Evolutionary conservation across 1,140 invertebrate genomes (phyloP).

Genomic region (Drosophila triauraria): DNA sequence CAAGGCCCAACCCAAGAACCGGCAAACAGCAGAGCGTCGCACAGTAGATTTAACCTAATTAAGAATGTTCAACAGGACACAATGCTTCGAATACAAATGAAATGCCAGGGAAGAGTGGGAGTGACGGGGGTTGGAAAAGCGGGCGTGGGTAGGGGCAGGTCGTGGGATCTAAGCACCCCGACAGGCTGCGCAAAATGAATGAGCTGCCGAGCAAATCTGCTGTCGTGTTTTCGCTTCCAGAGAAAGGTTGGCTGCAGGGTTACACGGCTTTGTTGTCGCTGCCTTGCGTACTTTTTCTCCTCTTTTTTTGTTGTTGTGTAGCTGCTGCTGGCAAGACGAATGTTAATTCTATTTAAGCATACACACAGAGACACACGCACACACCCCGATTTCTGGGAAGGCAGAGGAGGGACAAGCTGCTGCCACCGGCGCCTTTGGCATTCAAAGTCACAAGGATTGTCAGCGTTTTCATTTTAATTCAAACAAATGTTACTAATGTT

Average conservation of each 20-base stretch:
- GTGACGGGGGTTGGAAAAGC: background rate
- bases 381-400: slow-evolving; percentile 1
- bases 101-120: slow-evolving; percentile 40
- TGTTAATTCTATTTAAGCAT: slow-evolving; percentile 82
- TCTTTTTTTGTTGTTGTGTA: slow-evolving; percentile 18
- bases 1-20: slow-evolving; percentile 26
- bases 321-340: slow-evolving; percentile 71
- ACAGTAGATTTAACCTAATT: slow-evolving; percentile 85
- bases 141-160: background rate
- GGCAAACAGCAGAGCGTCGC: slow-evolving; percentile 28
- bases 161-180: slow-evolving; percentile 51
- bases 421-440: slow-evolving; percentile 64
- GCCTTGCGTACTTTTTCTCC: slow-evolving; percentile 16
- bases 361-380: slow-evolving; percentile 25
- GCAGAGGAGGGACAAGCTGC: slow-evolving; percentile 55
- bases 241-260: slow-evolving; percentile 67
- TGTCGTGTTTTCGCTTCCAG: slow-evolving; percentile 68
- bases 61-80: slow-evolving; percentile 85
- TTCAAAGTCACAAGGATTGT: slow-evolving; percentile 81
- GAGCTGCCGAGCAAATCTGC: slow-evolving; percentile 81
- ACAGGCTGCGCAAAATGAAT: slow-evolving; percentile 76
- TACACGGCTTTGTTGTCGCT: slow-evolving; percentile 51
- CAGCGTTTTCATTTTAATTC: slow-evolving; percentile 84
- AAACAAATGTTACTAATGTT: slow-evolving; percentile 84
- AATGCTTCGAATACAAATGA: slow-evolving; percentile 84